Evolutionary conservation across 1,140 invertebrate genomes (phyloP), one percentile per base, ranked within the genome.

Genomic region (Aleiodes sp.): DNA sequence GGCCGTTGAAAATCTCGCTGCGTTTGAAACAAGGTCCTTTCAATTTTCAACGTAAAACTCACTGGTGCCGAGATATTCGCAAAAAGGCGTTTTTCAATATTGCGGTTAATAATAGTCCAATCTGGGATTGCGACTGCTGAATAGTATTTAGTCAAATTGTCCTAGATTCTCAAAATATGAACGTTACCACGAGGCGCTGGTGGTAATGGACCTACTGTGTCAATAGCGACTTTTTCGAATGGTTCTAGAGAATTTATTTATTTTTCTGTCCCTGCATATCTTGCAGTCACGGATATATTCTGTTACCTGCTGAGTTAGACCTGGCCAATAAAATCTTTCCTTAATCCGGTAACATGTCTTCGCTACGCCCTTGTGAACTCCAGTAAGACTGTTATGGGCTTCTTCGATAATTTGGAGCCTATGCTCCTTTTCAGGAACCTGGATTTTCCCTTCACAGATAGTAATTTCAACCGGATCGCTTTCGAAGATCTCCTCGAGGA

Each of bases 81-180:
- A n/a, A n/a, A n/a, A n/a, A n/a, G n/a, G n/a, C n/a, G n/a, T n/a
- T n/a, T n/a, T n/a, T n/a, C n/a, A n/a, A n/a, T n/a, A n/a, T n/a
- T n/a, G n/a, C n/a, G n/a, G n/a, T n/a, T n/a, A n/a, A n/a, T n/a
- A n/a, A n/a, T n/a, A n/a, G n/a, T n/a, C n/a, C n/a, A 41, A 73
- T 75, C 68, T n/a, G 65, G 71, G 19, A 80, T 7, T 12, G 73
- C 39, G 4, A 57, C 29, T 1, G 75, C 73, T 12, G 61, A 29
- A 6, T 63, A 71, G 69, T 73, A 79, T 70, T 80, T 81, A 4
- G 75, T 74, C 35, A 81, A 43, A 65, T 78, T 72, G 61, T 78
- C 75, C 71, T 79, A 72, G 4, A 75, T 56, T 10, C 75, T 76
- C 9, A 80, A 35, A 19, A 61, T 63, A 37, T 63, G 60, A 10